A percentile compares a stretch with the other conserved stretches of the same genome.
Evolutionary conservation across 2,113 vertebrate species (phyloP).

Genomic region (Dolichotis patagonum): DNA sequence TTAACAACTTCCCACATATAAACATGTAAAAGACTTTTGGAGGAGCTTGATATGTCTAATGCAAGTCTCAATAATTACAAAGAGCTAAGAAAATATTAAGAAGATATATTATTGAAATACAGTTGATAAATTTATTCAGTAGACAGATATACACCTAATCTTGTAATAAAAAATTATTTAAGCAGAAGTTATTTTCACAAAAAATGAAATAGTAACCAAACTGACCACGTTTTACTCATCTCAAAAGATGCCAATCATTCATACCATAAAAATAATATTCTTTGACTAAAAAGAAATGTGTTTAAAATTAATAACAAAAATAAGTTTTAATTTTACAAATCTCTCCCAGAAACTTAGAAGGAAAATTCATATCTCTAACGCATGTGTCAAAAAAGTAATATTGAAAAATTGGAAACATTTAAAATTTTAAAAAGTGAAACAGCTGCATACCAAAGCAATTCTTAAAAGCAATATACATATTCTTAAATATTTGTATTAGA

Average conservation of each 20-base stretch:
- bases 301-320: constrained; percentile 43
- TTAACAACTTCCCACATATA: neutral
- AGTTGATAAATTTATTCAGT: neutral
- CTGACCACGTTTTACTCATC: neutral
- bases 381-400: neutral
- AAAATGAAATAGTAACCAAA: neutral
- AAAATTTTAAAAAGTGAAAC: constrained; percentile 35
- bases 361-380: constrained; percentile 16
- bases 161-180: neutral
- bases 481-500: neutral
- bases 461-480: neutral
- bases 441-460: neutral
- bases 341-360: neutral
- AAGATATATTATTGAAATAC: neutral
- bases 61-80: neutral
- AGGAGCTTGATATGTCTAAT: neutral
- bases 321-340: neutral
- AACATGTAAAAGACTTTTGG: neutral
- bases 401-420: neutral
- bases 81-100: neutral
- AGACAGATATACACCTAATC: neutral
- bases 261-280: neutral
- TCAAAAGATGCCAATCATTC: constrained; percentile 15
- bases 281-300: neutral
- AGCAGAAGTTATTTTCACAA: neutral